Evolutionary conservation across 2,888 invertebrate species (phyloP).

Genomic region (Apamea monoglypha): DNA sequence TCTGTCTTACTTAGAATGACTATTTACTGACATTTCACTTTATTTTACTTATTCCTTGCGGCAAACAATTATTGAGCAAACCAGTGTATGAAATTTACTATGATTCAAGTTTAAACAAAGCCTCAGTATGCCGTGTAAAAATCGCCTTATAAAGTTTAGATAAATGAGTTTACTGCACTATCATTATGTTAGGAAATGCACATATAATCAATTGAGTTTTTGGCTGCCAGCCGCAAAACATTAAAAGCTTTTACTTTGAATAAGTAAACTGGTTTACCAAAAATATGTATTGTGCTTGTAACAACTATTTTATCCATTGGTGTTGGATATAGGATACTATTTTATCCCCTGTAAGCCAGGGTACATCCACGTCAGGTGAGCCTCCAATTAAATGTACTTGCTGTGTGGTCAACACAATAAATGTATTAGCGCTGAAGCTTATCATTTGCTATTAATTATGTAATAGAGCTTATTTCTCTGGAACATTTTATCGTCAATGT

Average conservation of each 20-base stretch:
- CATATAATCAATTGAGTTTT: not conserved
- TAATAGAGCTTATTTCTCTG: constrained; percentile 17
- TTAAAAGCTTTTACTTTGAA: not conserved
- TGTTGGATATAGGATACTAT: not conserved
- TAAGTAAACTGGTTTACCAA: not conserved
- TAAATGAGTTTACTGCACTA: not conserved
- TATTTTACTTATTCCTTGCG: not conserved
- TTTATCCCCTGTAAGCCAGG: constrained; percentile 2
- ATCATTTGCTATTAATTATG: not conserved
- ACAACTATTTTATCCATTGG: not conserved
- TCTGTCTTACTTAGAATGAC: not conserved
- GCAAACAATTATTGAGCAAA: not conserved
- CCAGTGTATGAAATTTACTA: not conserved
- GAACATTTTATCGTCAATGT: not conserved
- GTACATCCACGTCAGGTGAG: constrained; percentile 15
- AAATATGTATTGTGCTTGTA: not conserved
- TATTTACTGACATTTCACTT: too few relatives aligned
- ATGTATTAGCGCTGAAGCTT: constrained; percentile 26
- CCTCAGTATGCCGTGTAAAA: not conserved
- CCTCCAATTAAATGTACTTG: constrained; percentile 22
- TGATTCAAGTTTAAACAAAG: not conserved
- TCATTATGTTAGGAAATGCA: not conserved
- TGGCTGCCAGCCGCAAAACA: not conserved
- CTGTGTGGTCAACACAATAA: constrained; percentile 20
- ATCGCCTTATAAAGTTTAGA: not conserved